Evolutionary conservation across 2,113 vertebrate genomes (phyloP), one percentile per base, ranked within the genome.

Genomic region (Python bivittatus): DNA sequence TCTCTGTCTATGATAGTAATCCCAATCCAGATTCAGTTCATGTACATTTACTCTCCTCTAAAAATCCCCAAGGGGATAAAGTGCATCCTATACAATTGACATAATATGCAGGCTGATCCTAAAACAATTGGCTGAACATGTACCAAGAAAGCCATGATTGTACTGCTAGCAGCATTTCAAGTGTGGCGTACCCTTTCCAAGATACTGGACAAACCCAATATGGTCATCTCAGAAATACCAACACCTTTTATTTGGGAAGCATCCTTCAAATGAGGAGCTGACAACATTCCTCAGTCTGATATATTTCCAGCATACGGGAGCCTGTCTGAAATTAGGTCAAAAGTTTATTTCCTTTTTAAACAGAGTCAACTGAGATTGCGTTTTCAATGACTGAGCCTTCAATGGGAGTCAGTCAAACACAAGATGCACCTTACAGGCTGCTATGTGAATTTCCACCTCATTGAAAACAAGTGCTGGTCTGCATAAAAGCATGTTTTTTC

Each of bases 391-490:
- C 86, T 58, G 61, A 1, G 54, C 2, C 58, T 79, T 56, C 52
- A 0, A 60, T 6, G 56, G 25, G 64, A 29, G 27, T 88, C 27
- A 68, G 53, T 91, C 17, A 52, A 87, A 84, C 48, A 6, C 3
- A 54, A 61, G 44, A 92, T 87, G 88, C 88, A 90, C 68, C 79
- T 92, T 92, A 91, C 64, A 95, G 85, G 33, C 23, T 94, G 88
- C 1, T 92, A 15, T 56, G 61, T 95, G 95, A 96, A 96, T 96
- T 90, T 72, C 42, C 68, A 33, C 52, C 27, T 91, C 79, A 33
- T 38, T 83, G 92, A 95, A 97, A 58, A 13, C 84, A 91, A 91
- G 96, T 97, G 97, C 96, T 93, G 93, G 90, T 91, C 54, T 92
- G 79, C 42, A 27, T 58, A 91, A 90, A 56, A 92, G 94, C 86